Percentiles rank a stretch among this genome's conserved stretches.
These are phyloP conservation scores for Poecilia velifera DNA, from an alignment of 2,797 vertebrate genomes.

Conservation along the genomic window DNA sequence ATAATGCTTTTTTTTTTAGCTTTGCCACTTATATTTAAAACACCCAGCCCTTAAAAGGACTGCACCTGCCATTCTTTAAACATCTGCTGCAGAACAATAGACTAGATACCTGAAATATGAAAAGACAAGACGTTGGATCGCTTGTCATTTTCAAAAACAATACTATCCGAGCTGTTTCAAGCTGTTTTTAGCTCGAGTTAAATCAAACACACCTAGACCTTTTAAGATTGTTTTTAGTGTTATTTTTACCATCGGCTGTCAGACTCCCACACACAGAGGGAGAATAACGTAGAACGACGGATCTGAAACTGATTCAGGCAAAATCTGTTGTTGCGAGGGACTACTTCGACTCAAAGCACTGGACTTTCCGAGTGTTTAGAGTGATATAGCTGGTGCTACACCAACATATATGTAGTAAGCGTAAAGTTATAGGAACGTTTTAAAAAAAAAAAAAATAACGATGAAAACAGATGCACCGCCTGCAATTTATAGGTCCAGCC, in stretches of 20 bases:
- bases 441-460: conserved; percentile 12
- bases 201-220: conserved; percentile 51
- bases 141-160: conserved; percentile 30
- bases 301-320: conserved; percentile 41
- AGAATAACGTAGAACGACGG: conserved; percentile 46
- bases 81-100: conserved; percentile 12
- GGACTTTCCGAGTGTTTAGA: conserved; percentile 35
- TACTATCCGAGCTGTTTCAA: conserved; percentile 27
- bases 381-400: conserved; percentile 4
- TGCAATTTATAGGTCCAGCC: conserved; percentile 29
- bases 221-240: conserved; percentile 60
- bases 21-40: conserved; percentile 23
- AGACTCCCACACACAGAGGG: conserved; percentile 30
- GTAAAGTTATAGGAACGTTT: conserved; percentile 42
- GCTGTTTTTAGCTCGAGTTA: conserved; percentile 37
- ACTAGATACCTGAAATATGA: conserved; percentile 29
- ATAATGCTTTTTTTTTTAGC: conserved; percentile 15
- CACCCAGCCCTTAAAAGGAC: conserved; percentile 4
- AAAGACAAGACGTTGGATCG: conserved; percentile 12
- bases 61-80: conserved; percentile 17
- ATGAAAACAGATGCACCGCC: conserved; percentile 21
- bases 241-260: conserved; percentile 66
- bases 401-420: conserved; percentile 26
- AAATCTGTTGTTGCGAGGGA: conserved; percentile 59
- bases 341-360: conserved; percentile 45